Percentiles rank a stretch among this genome's conserved stretches.
Evolutionary conservation across 1,140 invertebrate species (phyloP).

Genomic region (Drosophila jambulina): DNA sequence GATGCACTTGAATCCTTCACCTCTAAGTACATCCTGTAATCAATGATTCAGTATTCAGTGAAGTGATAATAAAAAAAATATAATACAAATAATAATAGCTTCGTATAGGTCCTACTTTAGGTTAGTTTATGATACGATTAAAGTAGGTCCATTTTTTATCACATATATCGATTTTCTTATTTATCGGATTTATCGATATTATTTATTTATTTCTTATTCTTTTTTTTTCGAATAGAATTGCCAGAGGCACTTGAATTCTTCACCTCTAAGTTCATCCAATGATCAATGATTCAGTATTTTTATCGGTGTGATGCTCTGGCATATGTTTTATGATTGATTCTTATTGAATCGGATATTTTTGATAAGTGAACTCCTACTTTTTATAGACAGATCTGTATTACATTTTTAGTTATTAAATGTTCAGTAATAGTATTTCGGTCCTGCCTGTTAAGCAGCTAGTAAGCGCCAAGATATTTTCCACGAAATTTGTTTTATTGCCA

Average conservation of each 20-base stretch:
- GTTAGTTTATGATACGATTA: background rate
- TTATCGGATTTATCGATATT: background rate
- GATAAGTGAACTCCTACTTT: too few species aligned
- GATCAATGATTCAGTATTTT: too few species aligned
- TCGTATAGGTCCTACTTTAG: background rate
- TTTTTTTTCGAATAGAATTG: background rate
- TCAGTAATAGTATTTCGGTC: constrained; percentile 3
- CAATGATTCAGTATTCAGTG: too few species aligned
- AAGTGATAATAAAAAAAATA: background rate
- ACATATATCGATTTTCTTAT: background rate
- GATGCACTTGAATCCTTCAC: too few species aligned
- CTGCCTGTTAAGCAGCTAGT: constrained; percentile 10
- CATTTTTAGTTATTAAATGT: background rate
- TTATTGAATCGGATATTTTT: background rate
- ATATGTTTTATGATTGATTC: background rate
- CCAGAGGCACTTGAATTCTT: too few species aligned
- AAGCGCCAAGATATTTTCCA: constrained; percentile 57
- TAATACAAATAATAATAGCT: background rate
- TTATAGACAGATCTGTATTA: too few species aligned
- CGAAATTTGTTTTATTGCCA: constrained; percentile 75
- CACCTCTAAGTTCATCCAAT: too few species aligned
- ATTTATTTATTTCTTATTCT: too few species aligned
- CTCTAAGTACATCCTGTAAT: too few species aligned
- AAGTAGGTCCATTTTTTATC: background rate
- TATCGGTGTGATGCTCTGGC: too few species aligned